These are phyloP conservation scores for Scrobipalpa atriplicella DNA, from an alignment of 2,888 invertebrate species.

Conservation along the genomic window DNA sequence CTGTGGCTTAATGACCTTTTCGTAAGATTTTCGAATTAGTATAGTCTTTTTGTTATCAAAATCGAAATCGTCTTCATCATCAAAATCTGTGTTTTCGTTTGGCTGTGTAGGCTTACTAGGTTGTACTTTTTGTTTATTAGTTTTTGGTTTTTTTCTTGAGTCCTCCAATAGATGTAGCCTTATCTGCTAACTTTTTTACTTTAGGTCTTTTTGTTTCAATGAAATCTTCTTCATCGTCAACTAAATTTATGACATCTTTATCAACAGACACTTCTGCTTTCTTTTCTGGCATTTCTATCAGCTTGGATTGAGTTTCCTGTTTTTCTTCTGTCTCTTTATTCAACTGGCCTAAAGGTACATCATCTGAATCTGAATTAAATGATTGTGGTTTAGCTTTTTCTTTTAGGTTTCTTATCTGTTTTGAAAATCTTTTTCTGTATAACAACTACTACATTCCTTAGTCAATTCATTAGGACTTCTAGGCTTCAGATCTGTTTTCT, in stretches of 20 bases:
- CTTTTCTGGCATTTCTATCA: slow-evolving; percentile 24
- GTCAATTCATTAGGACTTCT: slow-evolving; percentile 66
- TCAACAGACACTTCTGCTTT: neutral
- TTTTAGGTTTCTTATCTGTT: slow-evolving; percentile 36
- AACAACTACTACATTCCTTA: slow-evolving; percentile 74
- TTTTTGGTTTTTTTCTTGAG: slow-evolving; percentile 30
- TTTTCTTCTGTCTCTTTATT: slow-evolving; percentile 42
- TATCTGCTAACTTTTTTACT: slow-evolving; percentile 45
- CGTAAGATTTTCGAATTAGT: slow-evolving; percentile 62
- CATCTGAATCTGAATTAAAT: slow-evolving; percentile 69
- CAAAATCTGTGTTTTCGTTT: slow-evolving; percentile 45
- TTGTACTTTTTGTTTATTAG: slow-evolving; percentile 33
- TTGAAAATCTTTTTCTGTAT: slow-evolving; percentile 71
- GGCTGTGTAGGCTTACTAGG: slow-evolving; percentile 42
- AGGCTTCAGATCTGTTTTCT: slow-evolving; percentile 38
- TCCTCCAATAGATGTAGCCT: slow-evolving; percentile 46
- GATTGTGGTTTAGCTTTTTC: slow-evolving; percentile 46
- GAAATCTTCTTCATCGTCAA: slow-evolving; percentile 57
- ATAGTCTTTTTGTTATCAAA: slow-evolving; percentile 64
- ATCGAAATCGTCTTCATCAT: slow-evolving; percentile 69
- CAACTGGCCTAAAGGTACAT: slow-evolving; percentile 58
- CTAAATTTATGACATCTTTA: slow-evolving; percentile 31
- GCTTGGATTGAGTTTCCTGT: slow-evolving; percentile 31
- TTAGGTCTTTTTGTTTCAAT: slow-evolving; percentile 42
- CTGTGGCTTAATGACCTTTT: slow-evolving; percentile 59